Conservation (phyloP, 2,113 vertebrate species). For the Brachypteracias leptosomus region DNA sequence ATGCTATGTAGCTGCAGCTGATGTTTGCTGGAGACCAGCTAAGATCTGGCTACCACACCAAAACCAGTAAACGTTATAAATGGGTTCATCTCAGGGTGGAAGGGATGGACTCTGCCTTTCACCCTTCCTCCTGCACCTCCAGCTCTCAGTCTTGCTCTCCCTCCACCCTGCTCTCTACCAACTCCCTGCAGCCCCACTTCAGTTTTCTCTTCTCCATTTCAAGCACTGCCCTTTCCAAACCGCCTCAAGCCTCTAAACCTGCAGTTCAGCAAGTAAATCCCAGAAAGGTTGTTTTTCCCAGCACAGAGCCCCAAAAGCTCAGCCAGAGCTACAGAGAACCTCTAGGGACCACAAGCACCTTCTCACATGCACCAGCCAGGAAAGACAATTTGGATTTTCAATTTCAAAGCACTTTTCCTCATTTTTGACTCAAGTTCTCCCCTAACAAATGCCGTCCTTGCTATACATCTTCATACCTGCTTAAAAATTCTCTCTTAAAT, state of each 20-base stretch:
- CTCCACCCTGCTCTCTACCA: neutral
- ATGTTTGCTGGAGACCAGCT: neutral
- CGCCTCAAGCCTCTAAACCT: neutral
- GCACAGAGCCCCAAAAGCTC: neutral
- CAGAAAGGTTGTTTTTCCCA: neutral
- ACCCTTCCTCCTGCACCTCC: neutral
- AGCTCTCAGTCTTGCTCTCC: neutral
- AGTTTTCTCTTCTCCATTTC: neutral
- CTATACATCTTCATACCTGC: neutral
- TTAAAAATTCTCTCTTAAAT: conserved; percentile 22
- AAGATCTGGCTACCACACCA: neutral
- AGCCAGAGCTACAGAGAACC: neutral
- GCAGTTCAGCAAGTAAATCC: neutral
- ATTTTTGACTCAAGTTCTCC: neutral
- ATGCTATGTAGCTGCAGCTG: neutral
- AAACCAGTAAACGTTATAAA: neutral
- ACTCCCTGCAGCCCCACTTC: neutral
- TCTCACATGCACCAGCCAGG: neutral
- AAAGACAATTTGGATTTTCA: neutral
- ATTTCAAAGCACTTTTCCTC: neutral
- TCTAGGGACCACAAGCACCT: neutral
- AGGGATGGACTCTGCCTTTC: neutral
- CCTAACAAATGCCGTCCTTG: neutral
- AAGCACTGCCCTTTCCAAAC: neutral
- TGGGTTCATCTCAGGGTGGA: neutral